Percentiles rank a stretch among this genome's conserved stretches.
Evolutionary conservation across 2,113 vertebrate species (phyloP).

Genomic region (Tautogolabrus adspersus): DNA sequence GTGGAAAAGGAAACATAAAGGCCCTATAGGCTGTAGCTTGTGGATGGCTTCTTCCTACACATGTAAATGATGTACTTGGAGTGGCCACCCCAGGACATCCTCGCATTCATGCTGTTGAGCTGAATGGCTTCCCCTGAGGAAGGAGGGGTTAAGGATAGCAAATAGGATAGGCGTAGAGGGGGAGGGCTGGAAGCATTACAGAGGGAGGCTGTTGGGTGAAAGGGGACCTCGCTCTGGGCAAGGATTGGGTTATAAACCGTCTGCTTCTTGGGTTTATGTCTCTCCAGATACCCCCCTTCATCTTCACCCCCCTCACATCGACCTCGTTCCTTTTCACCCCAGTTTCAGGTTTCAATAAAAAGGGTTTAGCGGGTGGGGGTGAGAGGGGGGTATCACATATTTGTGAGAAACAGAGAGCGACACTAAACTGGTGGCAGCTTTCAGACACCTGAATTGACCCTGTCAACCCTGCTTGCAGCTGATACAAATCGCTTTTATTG

Average conservation of each 20-base stretch:
- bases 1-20: slow-evolving; percentile 41
- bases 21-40: slow-evolving; percentile 33
- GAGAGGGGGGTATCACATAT: slow-evolving; percentile 32
- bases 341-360: slow-evolving; percentile 48
- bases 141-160: slow-evolving; percentile 58
- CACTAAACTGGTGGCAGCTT: slow-evolving; percentile 49
- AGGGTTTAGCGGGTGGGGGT: neutral
- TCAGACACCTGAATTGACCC: slow-evolving; percentile 65
- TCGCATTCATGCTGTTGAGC: slow-evolving; percentile 43
- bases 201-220: slow-evolving; percentile 60
- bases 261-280: slow-evolving; percentile 57
- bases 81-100: slow-evolving; percentile 41
- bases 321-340: slow-evolving; percentile 45
- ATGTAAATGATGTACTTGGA: slow-evolving; percentile 73
- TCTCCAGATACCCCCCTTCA: slow-evolving; percentile 26
- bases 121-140: slow-evolving; percentile 59
- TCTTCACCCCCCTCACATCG: slow-evolving; percentile 30
- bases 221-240: slow-evolving; percentile 44
- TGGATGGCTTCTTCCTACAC: slow-evolving; percentile 42
- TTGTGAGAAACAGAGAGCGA: slow-evolving; percentile 55
- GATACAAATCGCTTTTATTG: slow-evolving; percentile 56
- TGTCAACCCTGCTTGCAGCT: slow-evolving; percentile 46
- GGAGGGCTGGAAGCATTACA: slow-evolving; percentile 35
- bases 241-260: slow-evolving; percentile 59
- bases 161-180: slow-evolving; percentile 17